A percentile compares a stretch with the other conserved stretches of the same genome.
phyloP scores from a whole-genome alignment of 2,888 invertebrate species.

The Acleris cristana region DNA sequence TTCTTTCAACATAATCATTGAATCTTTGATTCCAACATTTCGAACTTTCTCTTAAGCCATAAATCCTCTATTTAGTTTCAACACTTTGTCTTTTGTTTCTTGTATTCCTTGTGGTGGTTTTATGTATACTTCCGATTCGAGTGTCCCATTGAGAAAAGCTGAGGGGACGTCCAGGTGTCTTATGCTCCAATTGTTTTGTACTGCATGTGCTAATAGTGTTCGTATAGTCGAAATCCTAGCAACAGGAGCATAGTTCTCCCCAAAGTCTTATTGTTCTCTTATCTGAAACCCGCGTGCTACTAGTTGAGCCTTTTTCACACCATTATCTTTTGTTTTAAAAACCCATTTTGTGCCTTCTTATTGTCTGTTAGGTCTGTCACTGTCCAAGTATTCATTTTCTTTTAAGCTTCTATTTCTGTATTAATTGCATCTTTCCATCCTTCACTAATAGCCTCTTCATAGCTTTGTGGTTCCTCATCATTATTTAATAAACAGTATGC shows the following conservation, averaged over 20 bases:
- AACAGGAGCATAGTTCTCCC: conserved; percentile 34
- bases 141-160: conserved; percentile 37
- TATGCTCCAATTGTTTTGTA: conserved; percentile 28
- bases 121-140: conserved; percentile 35
- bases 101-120: conserved; percentile 33
- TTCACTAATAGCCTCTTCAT: conserved; percentile 14
- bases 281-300: conserved; percentile 28
- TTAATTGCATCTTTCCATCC: conserved; percentile 27
- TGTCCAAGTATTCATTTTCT: conserved; percentile 28
- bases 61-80: conserved; percentile 33
- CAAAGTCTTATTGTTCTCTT: conserved; percentile 14
- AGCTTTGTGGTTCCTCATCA: conserved; percentile 15
- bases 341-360: conserved; percentile 34
- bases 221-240: conserved; percentile 36
- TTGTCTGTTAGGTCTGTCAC: conserved; percentile 16
- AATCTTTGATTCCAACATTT: conserved; percentile 37
- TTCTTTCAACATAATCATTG: conserved; percentile 9
- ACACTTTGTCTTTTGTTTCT: conserved; percentile 24
- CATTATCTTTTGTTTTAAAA: conserved; percentile 36
- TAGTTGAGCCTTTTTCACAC: conserved; percentile 21
- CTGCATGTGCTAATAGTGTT: conserved; percentile 26
- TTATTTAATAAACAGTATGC: conserved; percentile 8
- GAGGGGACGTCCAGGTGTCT: conserved; percentile 39
- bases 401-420: conserved; percentile 16
- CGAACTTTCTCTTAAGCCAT: conserved; percentile 35